These are phyloP conservation scores for Lycaena phlaeas DNA, from an alignment of 2,888 invertebrate species.

Conservation along the genomic window DNA sequence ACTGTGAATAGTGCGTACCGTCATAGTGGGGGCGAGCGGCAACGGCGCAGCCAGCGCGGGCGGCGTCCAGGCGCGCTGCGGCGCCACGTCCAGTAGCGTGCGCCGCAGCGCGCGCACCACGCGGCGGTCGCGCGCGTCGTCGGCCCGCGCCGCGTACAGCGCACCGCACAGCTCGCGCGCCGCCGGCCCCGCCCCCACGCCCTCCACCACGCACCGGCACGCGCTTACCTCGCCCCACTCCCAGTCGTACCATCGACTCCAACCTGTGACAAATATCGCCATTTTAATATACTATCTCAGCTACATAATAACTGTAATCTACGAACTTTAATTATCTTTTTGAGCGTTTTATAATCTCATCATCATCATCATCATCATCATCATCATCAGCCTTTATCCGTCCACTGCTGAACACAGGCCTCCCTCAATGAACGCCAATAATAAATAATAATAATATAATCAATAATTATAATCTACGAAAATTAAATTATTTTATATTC, in stretches of 20 bases:
- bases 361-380: too few relatives aligned
- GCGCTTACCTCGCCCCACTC: constrained; percentile 56
- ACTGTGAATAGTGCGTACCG: too few relatives aligned
- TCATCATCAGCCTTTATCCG: too few relatives aligned
- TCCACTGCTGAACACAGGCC: too few relatives aligned
- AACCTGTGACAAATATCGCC: constrained; percentile 33
- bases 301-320: too few relatives aligned
- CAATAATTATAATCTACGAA: too few relatives aligned
- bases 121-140: constrained; percentile 32
- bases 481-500: too few relatives aligned
- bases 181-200: constrained; percentile 25
- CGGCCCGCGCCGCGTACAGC: constrained; percentile 48
- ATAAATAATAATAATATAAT: too few relatives aligned
- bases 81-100: constrained; percentile 18
- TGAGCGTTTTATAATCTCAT: too few relatives aligned
- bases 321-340: too few relatives aligned
- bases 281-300: background rate
- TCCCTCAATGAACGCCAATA: too few relatives aligned
- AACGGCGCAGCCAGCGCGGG: constrained; percentile 27
- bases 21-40: constrained; percentile 27
- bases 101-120: constrained; percentile 29
- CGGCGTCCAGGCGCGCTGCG: constrained; percentile 23
- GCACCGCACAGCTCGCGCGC: constrained; percentile 27
- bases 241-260: constrained; percentile 60
- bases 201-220: constrained; percentile 23